A percentile compares a stretch with the other conserved stretches of the same genome.
These are phyloP conservation scores for Pyrrhia umbra DNA, from an alignment of 2,888 invertebrate species.

Conservation along the genomic window DNA sequence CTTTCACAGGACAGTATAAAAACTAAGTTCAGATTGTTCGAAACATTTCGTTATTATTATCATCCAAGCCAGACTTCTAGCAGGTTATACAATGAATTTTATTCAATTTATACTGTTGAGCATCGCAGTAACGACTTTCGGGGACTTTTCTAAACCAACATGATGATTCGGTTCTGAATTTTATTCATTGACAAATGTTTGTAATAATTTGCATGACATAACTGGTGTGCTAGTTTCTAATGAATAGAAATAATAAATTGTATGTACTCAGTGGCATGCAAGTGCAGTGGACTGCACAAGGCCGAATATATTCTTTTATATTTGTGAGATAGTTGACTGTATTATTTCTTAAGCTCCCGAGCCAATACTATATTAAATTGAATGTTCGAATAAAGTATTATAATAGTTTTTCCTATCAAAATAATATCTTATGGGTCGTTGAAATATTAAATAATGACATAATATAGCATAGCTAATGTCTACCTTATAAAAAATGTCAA, in stretches of 20 bases:
- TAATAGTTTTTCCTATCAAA: too few relatives aligned
- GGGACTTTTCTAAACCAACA: background rate
- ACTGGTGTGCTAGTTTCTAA: slow-evolving; percentile 18
- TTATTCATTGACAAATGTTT: slow-evolving; percentile 27
- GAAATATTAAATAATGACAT: background rate
- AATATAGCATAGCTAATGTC: slow-evolving; percentile 16
- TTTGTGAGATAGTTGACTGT: too few relatives aligned
- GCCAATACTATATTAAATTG: too few relatives aligned
- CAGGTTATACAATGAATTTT: background rate
- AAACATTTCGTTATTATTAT: too few relatives aligned
- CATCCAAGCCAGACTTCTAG: too few relatives aligned
- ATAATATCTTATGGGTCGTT: too few relatives aligned
- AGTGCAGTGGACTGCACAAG: too few relatives aligned
- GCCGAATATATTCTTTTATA: too few relatives aligned
- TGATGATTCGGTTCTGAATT: slow-evolving; percentile 15
- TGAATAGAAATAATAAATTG: slow-evolving; percentile 44
- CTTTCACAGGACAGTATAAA: slow-evolving; percentile 7
- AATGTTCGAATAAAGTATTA: too few relatives aligned
- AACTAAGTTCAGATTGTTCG: background rate
- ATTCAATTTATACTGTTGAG: background rate
- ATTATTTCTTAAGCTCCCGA: too few relatives aligned
- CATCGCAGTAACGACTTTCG: slow-evolving; percentile 1
- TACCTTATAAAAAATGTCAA: slow-evolving; percentile 36
- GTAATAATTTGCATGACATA: slow-evolving; percentile 39
- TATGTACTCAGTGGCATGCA: too few relatives aligned